A percentile compares a stretch with the other conserved stretches of the same genome.
phyloP scores from a whole-genome alignment of 1,140 invertebrate genomes.

The Orchesella cincta region DNA sequence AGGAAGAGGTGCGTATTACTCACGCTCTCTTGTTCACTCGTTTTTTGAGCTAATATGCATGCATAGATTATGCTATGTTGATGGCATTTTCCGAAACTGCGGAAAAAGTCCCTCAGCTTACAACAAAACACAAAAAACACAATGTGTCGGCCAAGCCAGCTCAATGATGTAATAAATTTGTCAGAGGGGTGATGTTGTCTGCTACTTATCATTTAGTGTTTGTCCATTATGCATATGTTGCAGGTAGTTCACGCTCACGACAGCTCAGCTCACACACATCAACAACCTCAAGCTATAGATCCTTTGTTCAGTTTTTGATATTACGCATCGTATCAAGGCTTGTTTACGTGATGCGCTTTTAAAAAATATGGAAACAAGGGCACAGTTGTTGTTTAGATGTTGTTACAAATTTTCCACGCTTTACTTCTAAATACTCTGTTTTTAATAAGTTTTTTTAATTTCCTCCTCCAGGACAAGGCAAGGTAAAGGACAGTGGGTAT shows the following conservation, averaged over 20 bases:
- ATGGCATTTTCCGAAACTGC: not conserved
- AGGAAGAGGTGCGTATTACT: too few relatives aligned
- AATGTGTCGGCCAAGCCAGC: not conserved
- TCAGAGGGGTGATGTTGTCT: conserved; percentile 17
- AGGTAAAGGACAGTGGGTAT: not conserved
- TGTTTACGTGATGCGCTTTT: not conserved
- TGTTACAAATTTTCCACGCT: conserved; percentile 27
- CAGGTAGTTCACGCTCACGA: not conserved
- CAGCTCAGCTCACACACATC: too few relatives aligned
- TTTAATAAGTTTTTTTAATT: conserved; percentile 20
- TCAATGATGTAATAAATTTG: conserved; percentile 19
- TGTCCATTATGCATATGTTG: conserved; percentile 27
- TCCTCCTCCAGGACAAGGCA: not conserved
- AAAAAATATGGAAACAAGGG: not conserved
- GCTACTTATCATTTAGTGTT: not conserved
- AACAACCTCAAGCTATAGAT: not conserved
- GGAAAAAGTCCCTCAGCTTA: not conserved
- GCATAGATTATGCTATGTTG: not conserved
- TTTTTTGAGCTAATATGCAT: too few relatives aligned
- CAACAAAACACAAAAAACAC: not conserved
- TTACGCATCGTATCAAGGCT: not conserved
- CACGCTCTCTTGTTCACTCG: not conserved
- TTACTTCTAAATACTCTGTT: conserved; percentile 9
- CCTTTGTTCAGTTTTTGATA: not conserved
- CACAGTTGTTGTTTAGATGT: not conserved